Base-by-base conservation (phyloP, 2,113 vertebrate genomes). In the Carassius gibelio region DNA sequence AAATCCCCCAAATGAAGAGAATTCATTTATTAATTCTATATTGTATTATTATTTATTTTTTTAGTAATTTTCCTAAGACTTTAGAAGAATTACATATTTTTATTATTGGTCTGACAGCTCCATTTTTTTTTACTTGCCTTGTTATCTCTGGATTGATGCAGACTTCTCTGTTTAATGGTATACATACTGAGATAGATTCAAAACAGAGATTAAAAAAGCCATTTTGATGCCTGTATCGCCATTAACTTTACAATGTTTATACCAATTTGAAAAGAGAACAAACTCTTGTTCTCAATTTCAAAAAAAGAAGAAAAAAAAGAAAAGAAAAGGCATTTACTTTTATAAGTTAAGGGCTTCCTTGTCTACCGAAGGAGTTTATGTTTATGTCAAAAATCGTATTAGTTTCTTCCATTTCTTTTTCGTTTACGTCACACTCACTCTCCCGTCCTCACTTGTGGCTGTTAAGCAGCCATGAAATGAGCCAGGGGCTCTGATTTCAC, bases 381-480 rank as follows among this genome's bases (percentile, higher is more conserved):
- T 79, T 26, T 26, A 26, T 26, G 26, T 26, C 26, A 26, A 68
- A 62, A 80, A 62, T 52, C 21, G 9, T 23, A 8, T 76, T 80
- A 52, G 30, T 80, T 66, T 79, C 75, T 90, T 88, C 86, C 74
- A 84, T 90, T 88, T 86, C 89, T 90, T 84, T 90, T 86, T 62
- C 26, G 48, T 79, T 83, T 61, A 30, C 45, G 74, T 55, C n/a
- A 21, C 38, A 26, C 1, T 75, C 36, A 50, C 2, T 59, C 45
- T 42, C 57, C 52, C 64, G n/a, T 50, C 4, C 66, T 75, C 8
- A 23, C 78, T 52, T 76, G 30, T 75, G 52, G 23, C 87, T 92
- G 89, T 88, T 92, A 91, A 93, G 89, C 82, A 92, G 89, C 85
- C 88, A 90, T 89, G 85, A 92, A 91, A 92, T 91, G 90, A 88